Conservation (phyloP, 2,113 vertebrate genomes). For the Alosa alosa region DNA sequence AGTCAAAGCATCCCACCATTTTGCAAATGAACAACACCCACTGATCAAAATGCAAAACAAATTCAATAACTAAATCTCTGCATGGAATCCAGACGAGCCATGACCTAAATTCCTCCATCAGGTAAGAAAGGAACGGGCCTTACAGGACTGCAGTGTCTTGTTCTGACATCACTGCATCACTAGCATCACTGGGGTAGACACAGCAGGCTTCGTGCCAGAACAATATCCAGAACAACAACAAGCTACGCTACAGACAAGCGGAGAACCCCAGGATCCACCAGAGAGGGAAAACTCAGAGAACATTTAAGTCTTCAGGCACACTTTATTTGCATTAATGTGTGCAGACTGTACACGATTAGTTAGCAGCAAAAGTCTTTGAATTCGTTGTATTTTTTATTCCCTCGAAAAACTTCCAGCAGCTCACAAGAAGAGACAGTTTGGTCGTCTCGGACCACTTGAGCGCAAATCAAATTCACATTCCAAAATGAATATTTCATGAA, state of each 20-base stretch:
- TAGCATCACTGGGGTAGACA: not conserved
- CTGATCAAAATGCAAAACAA: not conserved
- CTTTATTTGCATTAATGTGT: not conserved
- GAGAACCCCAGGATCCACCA: not conserved
- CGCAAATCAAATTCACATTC: not conserved
- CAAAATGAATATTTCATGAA: not conserved
- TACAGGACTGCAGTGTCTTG: not conserved
- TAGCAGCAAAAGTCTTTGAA: not conserved
- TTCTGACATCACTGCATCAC: no score
- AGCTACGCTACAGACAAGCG: not conserved
- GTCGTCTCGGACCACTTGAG: not conserved
- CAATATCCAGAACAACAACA: not conserved
- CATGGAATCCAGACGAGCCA: not conserved
- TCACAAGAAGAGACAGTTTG: not conserved
- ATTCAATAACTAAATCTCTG: not conserved
- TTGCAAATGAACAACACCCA: not conserved
- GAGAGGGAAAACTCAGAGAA: not conserved
- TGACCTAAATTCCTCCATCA: not conserved
- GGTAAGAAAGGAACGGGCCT: not conserved
- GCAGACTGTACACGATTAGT: not conserved
- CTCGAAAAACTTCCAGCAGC: not conserved
- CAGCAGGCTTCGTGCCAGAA: not conserved
- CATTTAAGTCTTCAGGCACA: not conserved
- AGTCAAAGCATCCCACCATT: no score
- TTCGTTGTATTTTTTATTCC: not conserved